A percentile compares a stretch with the other conserved stretches of the same genome.
These are phyloP conservation scores for Ramazzottius varieornatus DNA, from an alignment of 2,888 invertebrate species.

Conservation along the genomic window DNA sequence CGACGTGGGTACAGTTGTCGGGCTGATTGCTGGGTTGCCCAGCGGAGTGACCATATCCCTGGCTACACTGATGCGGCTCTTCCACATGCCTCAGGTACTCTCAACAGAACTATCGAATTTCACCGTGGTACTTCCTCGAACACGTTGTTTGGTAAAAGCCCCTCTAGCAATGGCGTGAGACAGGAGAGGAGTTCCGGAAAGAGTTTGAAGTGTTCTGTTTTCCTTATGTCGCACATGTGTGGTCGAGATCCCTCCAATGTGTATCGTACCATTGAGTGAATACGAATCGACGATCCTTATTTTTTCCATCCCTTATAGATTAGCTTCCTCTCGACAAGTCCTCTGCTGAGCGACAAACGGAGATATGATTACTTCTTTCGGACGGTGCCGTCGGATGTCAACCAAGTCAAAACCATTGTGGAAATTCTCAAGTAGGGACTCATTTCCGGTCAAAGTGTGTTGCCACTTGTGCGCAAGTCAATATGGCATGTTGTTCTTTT, in stretches of 20 bases:
- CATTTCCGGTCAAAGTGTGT: neutral
- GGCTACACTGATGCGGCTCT: constrained; percentile 28
- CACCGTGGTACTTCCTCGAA: too few species aligned
- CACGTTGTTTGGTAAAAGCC: too few species aligned
- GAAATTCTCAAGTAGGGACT: constrained; percentile 27
- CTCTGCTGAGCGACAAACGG: constrained; percentile 28
- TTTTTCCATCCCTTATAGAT: constrained; percentile 17
- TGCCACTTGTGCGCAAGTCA: too few species aligned
- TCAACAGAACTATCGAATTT: too few species aligned
- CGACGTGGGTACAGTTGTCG: constrained; percentile 11
- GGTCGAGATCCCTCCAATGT: too few species aligned
- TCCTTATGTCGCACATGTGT: too few species aligned
- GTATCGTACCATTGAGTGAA: too few species aligned
- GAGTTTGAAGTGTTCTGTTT: too few species aligned
- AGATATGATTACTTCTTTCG: constrained; percentile 30
- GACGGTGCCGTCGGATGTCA: constrained; percentile 31
- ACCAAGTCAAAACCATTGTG: constrained; percentile 31
- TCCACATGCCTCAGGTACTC: constrained; percentile 27
- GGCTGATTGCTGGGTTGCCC: constrained; percentile 13
- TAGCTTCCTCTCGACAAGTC: constrained; percentile 31
- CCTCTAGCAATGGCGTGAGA: too few species aligned
- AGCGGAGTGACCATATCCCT: constrained; percentile 15
- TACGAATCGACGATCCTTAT: neutral
- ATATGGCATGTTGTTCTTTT: constrained; percentile 9
- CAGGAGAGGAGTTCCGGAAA: too few species aligned